Conservation (phyloP, 92 coral and sea anemone genomes). For the Virgularia gustaviana region DNA sequence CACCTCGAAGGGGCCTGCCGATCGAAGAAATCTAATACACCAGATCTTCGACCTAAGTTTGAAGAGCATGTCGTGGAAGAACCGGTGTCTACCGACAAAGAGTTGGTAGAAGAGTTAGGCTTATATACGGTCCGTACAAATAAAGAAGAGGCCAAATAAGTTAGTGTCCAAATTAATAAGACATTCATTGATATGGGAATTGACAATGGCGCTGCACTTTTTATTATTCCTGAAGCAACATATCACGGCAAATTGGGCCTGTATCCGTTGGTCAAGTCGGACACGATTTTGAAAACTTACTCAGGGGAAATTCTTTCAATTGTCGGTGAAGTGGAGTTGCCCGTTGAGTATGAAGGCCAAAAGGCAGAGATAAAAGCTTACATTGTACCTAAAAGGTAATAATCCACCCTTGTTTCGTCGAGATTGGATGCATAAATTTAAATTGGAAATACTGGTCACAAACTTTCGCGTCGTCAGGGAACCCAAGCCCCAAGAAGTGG, state of each 20-base stretch:
- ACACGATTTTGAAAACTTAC: slow-evolving; percentile 19
- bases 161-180: too few species aligned
- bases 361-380: neutral
- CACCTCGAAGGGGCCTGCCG: slow-evolving; percentile 48
- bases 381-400: slow-evolving; percentile 30
- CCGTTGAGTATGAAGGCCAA: slow-evolving; percentile 38
- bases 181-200: too few species aligned
- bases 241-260: slow-evolving; percentile 16
- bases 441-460: slow-evolving; percentile 37
- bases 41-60: neutral
- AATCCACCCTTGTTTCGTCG: slow-evolving; percentile 37
- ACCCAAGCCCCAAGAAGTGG: slow-evolving; percentile 5
- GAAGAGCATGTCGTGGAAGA: neutral
- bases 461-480: neutral
- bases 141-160: neutral
- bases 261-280: slow-evolving; percentile 9
- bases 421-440: slow-evolving; percentile 36
- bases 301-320: slow-evolving; percentile 7
- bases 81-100: neutral
- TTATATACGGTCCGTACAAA: neutral
- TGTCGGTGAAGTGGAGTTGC: slow-evolving; percentile 24
- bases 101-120: slow-evolving; percentile 24
- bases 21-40: neutral
- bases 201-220: slow-evolving; percentile 42
- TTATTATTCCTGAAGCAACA: slow-evolving; percentile 28